phyloP scores from a whole-genome alignment of 1,140 invertebrate species.

The Dendrolimus punctatus region DNA sequence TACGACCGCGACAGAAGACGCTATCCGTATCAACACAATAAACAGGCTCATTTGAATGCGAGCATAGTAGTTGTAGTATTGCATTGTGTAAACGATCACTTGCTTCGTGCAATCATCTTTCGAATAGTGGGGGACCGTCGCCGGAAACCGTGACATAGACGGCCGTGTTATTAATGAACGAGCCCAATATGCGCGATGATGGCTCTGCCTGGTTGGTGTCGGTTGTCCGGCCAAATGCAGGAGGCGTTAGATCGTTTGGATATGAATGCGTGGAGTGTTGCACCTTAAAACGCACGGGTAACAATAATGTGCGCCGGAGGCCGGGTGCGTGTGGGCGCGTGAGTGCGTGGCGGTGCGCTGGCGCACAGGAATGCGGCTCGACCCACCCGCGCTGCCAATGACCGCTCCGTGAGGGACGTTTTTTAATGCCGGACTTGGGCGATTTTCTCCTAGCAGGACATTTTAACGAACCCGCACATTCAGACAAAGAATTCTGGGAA shows the following conservation, averaged over 20 bases:
- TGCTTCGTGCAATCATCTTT: conserved; percentile 33
- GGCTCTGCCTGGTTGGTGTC: conserved; percentile 21
- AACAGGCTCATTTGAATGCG: conserved; percentile 15
- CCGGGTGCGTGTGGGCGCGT: conserved; percentile 49
- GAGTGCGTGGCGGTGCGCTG: conserved; percentile 45
- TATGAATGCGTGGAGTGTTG: no score
- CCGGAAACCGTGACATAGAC: conserved; percentile 59
- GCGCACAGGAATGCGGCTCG: conserved; percentile 65
- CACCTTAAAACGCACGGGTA: not conserved
- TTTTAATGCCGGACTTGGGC: conserved; percentile 52
- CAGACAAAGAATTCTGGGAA: conserved; percentile 22
- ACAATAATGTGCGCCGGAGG: conserved; percentile 15
- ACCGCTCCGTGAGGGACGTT: conserved; percentile 55
- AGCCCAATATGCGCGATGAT: conserved; percentile 34
- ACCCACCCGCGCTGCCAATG: conserved; percentile 59
- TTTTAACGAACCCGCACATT: conserved; percentile 31
- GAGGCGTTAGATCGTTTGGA: not conserved
- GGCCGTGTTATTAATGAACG: conserved; percentile 62
- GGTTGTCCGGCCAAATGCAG: conserved; percentile 14
- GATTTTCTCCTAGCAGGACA: conserved; percentile 44
- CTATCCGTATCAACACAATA: conserved; percentile 12
- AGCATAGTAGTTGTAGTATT: conserved; percentile 13
- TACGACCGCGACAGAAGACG: no score
- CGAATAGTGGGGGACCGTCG: conserved; percentile 34
- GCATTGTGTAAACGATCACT: conserved; percentile 22